These are phyloP conservation scores for Lanistes nyassanus DNA, from an alignment of 1,140 invertebrate genomes.

Conservation along the genomic window DNA sequence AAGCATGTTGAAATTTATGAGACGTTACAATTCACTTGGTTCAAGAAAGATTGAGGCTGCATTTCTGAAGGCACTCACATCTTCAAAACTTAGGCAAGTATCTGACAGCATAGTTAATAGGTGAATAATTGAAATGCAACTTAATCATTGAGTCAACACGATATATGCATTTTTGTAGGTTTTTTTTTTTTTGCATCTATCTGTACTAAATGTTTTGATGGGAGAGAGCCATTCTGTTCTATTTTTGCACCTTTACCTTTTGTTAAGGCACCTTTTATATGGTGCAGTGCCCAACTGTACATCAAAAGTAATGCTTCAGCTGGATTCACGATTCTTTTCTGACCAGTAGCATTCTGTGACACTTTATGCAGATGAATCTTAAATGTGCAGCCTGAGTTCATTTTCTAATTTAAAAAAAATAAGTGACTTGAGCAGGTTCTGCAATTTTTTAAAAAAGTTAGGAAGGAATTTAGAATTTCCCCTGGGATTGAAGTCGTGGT, in stretches of 20 bases:
- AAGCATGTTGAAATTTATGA: slow-evolving; percentile 53
- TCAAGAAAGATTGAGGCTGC: slow-evolving; percentile 56
- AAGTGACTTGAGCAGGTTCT: too few relatives aligned
- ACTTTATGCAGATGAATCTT: too few relatives aligned
- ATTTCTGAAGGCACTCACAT: slow-evolving; percentile 59
- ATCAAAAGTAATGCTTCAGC: too few relatives aligned
- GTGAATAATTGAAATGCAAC: neutral
- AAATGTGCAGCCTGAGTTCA: too few relatives aligned
- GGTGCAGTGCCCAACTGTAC: too few relatives aligned
- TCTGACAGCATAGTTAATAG: neutral
- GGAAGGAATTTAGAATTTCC: too few relatives aligned
- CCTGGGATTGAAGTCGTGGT: too few relatives aligned
- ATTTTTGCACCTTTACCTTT: neutral
- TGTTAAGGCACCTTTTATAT: neutral
- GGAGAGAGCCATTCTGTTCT: neutral
- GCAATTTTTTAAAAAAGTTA: too few relatives aligned
- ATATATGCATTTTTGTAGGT: neutral
- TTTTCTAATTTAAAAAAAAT: too few relatives aligned
- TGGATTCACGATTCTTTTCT: too few relatives aligned
- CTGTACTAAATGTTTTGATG: neutral
- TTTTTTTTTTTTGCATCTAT: neutral
- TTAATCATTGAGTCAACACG: neutral
- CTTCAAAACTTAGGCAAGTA: slow-evolving; percentile 59
- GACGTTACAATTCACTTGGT: slow-evolving; percentile 50
- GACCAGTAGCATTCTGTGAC: too few relatives aligned